Evolutionary conservation across 2,113 vertebrate genomes (phyloP), one percentile per base, ranked within the genome.

Genomic region (Fregetta grallaria): DNA sequence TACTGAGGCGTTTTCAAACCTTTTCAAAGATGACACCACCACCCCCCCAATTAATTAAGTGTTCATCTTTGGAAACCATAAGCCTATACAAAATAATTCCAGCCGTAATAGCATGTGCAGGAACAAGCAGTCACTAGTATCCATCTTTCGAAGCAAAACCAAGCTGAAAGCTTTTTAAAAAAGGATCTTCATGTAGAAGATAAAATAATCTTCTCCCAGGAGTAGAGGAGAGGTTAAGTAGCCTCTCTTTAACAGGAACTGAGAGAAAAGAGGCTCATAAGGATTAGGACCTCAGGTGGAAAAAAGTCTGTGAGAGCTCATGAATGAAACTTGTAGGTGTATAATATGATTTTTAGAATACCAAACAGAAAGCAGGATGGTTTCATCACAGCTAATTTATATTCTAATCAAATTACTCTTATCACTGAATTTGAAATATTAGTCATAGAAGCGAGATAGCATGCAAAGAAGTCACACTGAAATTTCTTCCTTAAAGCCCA

Each of bases 341-440:
- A 52, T 76, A 84, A 78, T 91, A 45, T 91, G 63, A 65, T 77
- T 95, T 93, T 97, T 87, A 89, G 42, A 94, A 92, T 89, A 87
- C 90, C 70, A 93, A 91, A 76, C 73, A 82, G 50, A 84, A 91
- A 70, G 55, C 92, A 96, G 49, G 38, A 84, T 92, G 63, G 70
- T 88, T 96, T 92, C 62, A 95, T 86, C 94, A 73, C 85, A 63
- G 23, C 75, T 82, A 74, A 88, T 96, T 95, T 88, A 86, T 88
- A 95, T 88, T 96, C 76, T 83, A 91, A 92, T 95, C 92, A 96
- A 90, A 97, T 96, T 91, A 89, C 95, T 80, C 89, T 92, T 92
- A 71, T 96, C 90, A 70, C 80, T 89, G 77, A 94, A 55, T 92
- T 91, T 88, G 59, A 96, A 94, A 91, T 97, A 34, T 29, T 90